Evolutionary conservation across 2,113 vertebrate species (phyloP).

Genomic region (Macrotis lagotis): DNA sequence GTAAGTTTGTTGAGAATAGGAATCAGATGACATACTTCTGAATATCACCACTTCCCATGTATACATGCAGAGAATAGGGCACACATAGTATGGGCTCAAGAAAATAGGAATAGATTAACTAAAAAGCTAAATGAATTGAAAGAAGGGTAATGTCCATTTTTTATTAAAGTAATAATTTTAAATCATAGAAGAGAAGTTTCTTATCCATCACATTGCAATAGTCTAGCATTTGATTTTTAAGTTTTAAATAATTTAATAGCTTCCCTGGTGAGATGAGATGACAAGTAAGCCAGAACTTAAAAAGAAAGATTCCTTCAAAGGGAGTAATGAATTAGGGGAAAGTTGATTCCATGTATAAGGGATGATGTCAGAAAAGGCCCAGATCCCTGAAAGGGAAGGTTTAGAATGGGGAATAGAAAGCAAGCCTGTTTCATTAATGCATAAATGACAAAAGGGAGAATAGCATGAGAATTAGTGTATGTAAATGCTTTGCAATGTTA

Average conservation of each 20-base stretch:
- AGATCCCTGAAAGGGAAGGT: neutral
- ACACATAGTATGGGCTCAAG: neutral
- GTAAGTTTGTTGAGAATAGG: neutral
- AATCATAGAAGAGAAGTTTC: neutral
- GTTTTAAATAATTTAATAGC: neutral
- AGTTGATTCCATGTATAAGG: neutral
- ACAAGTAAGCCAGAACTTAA: neutral
- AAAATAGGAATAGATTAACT: neutral
- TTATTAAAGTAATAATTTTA: neutral
- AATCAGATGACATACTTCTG: neutral
- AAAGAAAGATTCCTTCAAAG: neutral
- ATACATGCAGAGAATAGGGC: neutral
- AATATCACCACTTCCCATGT: neutral
- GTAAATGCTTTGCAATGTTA: neutral
- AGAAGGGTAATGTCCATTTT: neutral
- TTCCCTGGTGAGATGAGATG: neutral
- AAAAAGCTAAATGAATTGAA: neutral
- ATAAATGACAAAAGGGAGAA: neutral
- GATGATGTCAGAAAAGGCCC: neutral
- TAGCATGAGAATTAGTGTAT: neutral
- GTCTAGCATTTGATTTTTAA: neutral
- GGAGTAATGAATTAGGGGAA: neutral
- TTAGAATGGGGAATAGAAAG: neutral
- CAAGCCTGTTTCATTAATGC: neutral
- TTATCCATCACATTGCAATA: neutral